Evolutionary conservation across 2,113 vertebrate species (phyloP), one percentile per base, ranked within the genome.

Genomic region (Bungarus multicinctus): DNA sequence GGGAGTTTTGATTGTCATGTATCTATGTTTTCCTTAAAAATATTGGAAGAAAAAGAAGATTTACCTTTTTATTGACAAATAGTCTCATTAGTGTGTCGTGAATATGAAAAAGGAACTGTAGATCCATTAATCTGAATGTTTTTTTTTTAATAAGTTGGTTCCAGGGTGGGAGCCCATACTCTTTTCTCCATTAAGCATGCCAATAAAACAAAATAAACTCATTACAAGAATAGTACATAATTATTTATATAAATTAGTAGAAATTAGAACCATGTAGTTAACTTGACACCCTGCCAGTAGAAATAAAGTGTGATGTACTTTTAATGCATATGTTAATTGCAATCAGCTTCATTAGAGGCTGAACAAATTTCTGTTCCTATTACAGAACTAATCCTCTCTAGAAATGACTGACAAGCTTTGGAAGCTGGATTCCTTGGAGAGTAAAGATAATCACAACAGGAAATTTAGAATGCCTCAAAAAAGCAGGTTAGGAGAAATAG

Each of bases 281-380:
- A 45, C 47, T 54, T 88, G 86, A 88, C 87, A 54, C 16, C 47
- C 60, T 89, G 58, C 58, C 87, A 88, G 60, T 74, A 25, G 86
- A 89, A 88, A 92, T 88, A 74, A 92, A 74, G 58, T 30, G 74
- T 92, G 87, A 81, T 92, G 27, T 88, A 92, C 69, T 92, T 92
- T 88, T 92, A 88, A 87, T 45, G 60, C 60, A 45, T 92, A 34
- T 74, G n/a, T 64, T 74, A 47, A 88, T 88, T 92, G 74, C n/a
- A 53, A 11, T 54, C 22, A 88, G 86, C 58, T 88, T 45, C 4
- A 10, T 69, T 64, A 27, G 39, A 74, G 3, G 16, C 34, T 89
- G 34, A 25, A 92, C n/a, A 58, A 88, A 92, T 91, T 27, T 60
- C 57, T 20, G 57, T 6, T 64, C 30, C 22, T 53, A 34, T 64